These are phyloP conservation scores for Coregonus ussuriensis DNA, from an alignment of 2,797 vertebrate genomes.

Conservation along the genomic window DNA sequence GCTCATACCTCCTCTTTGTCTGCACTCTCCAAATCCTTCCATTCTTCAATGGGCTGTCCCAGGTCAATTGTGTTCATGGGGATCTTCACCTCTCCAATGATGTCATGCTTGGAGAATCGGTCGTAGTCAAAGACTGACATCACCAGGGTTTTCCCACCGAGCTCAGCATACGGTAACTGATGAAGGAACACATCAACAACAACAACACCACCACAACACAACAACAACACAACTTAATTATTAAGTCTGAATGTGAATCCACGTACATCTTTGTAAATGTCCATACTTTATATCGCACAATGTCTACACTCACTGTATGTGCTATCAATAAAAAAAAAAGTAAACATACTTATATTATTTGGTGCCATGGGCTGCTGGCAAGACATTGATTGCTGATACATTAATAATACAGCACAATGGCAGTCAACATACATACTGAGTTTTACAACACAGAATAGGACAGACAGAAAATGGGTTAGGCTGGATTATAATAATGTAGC, in stretches of 20 bases:
- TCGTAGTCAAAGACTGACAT: slow-evolving; percentile 98
- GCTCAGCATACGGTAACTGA: slow-evolving; percentile 94
- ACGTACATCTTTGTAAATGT: neutral
- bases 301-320: neutral
- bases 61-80: slow-evolving; percentile 97
- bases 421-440: neutral
- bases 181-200: slow-evolving; percentile 12
- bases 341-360: neutral
- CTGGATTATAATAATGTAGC: neutral
- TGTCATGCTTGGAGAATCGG: slow-evolving; percentile 97
- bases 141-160: slow-evolving; percentile 92
- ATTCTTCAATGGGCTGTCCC: slow-evolving; percentile 94
- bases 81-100: slow-evolving; percentile 94
- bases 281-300: neutral
- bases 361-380: neutral
- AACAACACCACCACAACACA: neutral
- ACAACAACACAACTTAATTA: neutral
- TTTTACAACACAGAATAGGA: neutral
- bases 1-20: slow-evolving; percentile 93
- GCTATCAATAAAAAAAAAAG: neutral
- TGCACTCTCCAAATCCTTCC: slow-evolving; percentile 91
- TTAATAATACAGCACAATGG: neutral
- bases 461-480: neutral
- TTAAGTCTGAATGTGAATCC: neutral
- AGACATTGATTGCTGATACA: neutral